A percentile compares a stretch with the other conserved stretches of the same genome.
These are phyloP conservation scores for Ovis canadensis DNA, from an alignment of 2,113 vertebrate species.

Conservation along the genomic window DNA sequence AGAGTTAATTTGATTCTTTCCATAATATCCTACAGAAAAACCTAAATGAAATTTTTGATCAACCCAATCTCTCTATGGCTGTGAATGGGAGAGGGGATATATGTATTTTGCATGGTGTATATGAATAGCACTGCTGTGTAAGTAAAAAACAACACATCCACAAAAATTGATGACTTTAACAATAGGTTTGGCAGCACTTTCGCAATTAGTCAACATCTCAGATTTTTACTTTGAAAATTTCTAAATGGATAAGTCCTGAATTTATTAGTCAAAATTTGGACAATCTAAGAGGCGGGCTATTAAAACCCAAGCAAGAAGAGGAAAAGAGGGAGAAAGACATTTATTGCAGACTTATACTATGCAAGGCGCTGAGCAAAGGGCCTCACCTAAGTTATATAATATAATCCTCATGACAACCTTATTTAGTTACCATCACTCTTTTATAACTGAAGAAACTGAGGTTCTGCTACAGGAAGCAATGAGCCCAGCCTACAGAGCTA, in stretches of 20 bases:
- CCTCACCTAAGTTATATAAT: background rate
- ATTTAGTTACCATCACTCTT: background rate
- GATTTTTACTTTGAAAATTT: background rate
- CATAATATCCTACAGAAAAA: background rate
- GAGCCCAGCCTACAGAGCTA: background rate
- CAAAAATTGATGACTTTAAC: background rate
- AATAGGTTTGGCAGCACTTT: background rate
- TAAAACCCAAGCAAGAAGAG: background rate
- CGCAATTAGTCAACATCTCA: background rate
- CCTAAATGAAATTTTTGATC: accelerated
- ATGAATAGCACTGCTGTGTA: background rate
- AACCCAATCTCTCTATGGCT: background rate
- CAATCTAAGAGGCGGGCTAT: background rate
- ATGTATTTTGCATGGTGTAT: background rate
- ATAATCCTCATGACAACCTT: background rate
- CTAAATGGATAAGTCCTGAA: background rate
- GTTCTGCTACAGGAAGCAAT: background rate
- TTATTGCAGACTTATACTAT: background rate
- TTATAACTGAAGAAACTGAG: background rate
- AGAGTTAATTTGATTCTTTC: background rate
- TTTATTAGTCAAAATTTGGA: background rate
- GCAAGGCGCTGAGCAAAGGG: background rate
- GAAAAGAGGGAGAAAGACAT: background rate
- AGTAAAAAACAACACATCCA: background rate
- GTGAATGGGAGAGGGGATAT: background rate